Evolutionary conservation across 2,888 invertebrate genomes (phyloP).

Genomic region (Hypomecis atomaria): DNA sequence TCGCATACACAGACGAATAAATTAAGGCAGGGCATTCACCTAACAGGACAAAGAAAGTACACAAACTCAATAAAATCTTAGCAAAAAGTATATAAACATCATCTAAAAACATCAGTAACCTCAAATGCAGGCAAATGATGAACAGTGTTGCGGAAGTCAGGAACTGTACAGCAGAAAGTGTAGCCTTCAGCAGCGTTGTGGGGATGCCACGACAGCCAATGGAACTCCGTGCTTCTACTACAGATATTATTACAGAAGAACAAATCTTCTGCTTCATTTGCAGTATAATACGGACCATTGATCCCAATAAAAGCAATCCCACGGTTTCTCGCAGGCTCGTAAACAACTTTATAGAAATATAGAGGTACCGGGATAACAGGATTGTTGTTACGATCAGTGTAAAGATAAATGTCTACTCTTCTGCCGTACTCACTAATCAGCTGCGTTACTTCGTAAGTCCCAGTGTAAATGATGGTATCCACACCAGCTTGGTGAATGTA

Average conservation of each 20-base stretch:
- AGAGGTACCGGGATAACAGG: constrained; percentile 74
- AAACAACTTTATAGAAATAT: constrained; percentile 82
- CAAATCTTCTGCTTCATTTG: constrained; percentile 56
- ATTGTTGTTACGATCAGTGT: constrained; percentile 67
- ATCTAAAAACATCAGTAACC: constrained; percentile 67
- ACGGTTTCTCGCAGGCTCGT: constrained; percentile 72
- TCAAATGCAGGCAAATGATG: constrained; percentile 80
- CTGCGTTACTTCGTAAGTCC: constrained; percentile 84
- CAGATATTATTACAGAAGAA: constrained; percentile 81
- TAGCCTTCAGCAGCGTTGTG: constrained; percentile 78
- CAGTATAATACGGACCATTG: constrained; percentile 85
- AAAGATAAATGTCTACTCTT: constrained; percentile 68
- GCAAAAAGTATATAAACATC: constrained; percentile 20
- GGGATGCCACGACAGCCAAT: constrained; percentile 85
- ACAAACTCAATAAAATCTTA: neutral
- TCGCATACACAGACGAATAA: constrained; percentile 27
- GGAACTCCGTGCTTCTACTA: constrained; percentile 74
- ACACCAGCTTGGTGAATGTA: constrained; percentile 63
- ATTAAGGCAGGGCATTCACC: constrained; percentile 40
- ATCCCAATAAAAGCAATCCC: constrained; percentile 86
- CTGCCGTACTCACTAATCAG: constrained; percentile 71
- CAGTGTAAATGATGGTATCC: constrained; percentile 83
- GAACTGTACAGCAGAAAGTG: constrained; percentile 85
- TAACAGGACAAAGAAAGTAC: constrained; percentile 15
- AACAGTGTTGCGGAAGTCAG: constrained; percentile 79